A percentile compares a stretch with the other conserved stretches of the same genome.
These are phyloP conservation scores for Chiroxiphia lanceolata DNA, from an alignment of 2,797 vertebrate species.

Conservation along the genomic window DNA sequence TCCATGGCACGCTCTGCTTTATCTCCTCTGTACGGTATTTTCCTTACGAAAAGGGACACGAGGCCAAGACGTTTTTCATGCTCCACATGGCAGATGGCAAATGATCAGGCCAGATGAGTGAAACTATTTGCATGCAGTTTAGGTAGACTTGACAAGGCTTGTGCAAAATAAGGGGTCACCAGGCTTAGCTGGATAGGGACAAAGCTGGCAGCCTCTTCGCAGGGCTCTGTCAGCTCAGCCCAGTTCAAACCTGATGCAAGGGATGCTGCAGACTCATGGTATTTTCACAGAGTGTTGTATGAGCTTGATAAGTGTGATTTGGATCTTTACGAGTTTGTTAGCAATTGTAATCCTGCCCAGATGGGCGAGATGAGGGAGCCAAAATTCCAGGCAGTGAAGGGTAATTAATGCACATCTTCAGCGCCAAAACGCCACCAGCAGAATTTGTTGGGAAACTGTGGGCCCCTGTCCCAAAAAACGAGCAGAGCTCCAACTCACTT, in stretches of 20 bases:
- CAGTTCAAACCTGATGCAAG: neutral
- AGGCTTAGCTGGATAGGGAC: neutral
- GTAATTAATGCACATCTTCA: neutral
- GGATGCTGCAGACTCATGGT: neutral
- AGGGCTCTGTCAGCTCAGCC: neutral
- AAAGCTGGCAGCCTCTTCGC: neutral
- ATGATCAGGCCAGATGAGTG: neutral
- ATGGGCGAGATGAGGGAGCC: neutral
- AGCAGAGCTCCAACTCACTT: neutral
- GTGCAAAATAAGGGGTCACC: neutral
- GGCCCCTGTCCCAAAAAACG: neutral
- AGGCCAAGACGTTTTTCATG: neutral
- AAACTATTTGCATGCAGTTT: neutral
- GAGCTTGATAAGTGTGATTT: neutral
- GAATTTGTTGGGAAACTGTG: neutral
- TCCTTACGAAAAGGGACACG: neutral
- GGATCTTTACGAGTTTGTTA: constrained; percentile 24
- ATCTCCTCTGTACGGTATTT: accelerated
- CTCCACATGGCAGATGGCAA: neutral
- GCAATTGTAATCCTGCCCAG: neutral
- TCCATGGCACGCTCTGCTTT: accelerated
- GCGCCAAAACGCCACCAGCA: neutral
- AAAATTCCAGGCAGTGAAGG: neutral
- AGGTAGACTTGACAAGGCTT: neutral
- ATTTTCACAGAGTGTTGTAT: neutral